Base-by-base conservation (phyloP, 92 coral and sea anemone species). In the Siderastrea radians region DNA sequence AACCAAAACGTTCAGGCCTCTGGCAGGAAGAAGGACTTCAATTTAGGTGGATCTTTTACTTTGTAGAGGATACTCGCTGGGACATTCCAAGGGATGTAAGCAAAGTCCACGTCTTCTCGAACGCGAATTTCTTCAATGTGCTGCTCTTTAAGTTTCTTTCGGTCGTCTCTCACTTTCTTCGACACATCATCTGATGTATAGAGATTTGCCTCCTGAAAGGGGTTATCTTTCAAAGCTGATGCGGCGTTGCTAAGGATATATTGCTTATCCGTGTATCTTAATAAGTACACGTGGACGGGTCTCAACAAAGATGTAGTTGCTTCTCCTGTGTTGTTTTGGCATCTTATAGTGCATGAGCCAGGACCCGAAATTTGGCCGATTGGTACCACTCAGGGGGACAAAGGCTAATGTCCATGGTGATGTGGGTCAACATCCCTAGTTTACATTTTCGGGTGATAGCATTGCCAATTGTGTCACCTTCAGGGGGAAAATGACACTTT, bases 241-340 rank as follows among this genome's bases (percentile, higher is more conserved):
- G 74, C 51, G 74, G 80, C 80, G 5, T 58, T 76, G 8, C 52
- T 52, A 10, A 76, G 67, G 16, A 76, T 54, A 76, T 76, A 76
- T 49, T 76, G 80, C 85, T 80, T 67, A 49, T 80, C 76, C 46
- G 85, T 51, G 75, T 80, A 80, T 44, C 75, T 60, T 49, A 67
- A 43, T 66, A 80, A 43, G 26, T 80, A 49, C 75, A 53, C 85
- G 75, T 80, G 74, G 45, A 49, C 75, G 55, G 85, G 84, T 61
- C 73, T 62, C 45, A 62, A 15, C 3, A 7, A n/a, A 65, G 48
- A 48, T 60, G 62, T 15, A 54, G 65, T n/a, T 52, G 48, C 45
- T 3, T 5, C 68, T 65, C 4, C 64, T 13, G 85, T 17, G 49
- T 17, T 67, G 61, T 16, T 77, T 60, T 50, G 81, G 68, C 66